A percentile compares a stretch with the other conserved stretches of the same genome.
Conservation (phyloP, 2,113 vertebrate genomes). For the Gnathonemus echidnorhynchus region DNA sequence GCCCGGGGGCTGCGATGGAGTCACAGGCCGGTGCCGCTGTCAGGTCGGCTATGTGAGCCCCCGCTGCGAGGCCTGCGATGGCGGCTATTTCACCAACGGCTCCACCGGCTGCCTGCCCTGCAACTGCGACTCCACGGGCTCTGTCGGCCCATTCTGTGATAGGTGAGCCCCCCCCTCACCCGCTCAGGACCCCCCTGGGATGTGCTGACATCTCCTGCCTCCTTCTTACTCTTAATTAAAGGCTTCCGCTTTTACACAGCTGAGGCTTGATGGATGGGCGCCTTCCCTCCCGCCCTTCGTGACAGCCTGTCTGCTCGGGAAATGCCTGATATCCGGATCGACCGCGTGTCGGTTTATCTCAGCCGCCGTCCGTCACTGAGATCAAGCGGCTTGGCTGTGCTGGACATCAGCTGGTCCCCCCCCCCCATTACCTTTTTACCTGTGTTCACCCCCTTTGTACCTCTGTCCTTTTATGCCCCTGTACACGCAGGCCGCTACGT, state of each 20-base stretch:
- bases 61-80: constrained; percentile 64
- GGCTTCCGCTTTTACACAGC: not conserved
- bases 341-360: not conserved
- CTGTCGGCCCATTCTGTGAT: constrained; percentile 54
- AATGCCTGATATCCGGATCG: not conserved
- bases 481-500: not conserved
- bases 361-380: not conserved
- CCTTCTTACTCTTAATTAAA: not conserved
- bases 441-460: not conserved
- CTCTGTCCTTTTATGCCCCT: not conserved
- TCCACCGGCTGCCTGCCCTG: constrained; percentile 62
- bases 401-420: not conserved
- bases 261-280: not conserved
- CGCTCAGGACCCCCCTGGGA: not conserved
- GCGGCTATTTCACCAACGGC: constrained; percentile 60
- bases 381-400: not conserved
- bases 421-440: not conserved
- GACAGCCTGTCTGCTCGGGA: not conserved
- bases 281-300: not conserved
- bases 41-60: constrained; percentile 53
- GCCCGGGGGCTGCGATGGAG: constrained; percentile 51
- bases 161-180: constrained; percentile 47
- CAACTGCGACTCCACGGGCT: constrained; percentile 60
- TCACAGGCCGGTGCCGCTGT: constrained; percentile 61
- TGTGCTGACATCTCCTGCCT: not conserved